phyloP scores from a whole-genome alignment of 2,113 vertebrate species.

The Phrynosoma platyrhinos region DNA sequence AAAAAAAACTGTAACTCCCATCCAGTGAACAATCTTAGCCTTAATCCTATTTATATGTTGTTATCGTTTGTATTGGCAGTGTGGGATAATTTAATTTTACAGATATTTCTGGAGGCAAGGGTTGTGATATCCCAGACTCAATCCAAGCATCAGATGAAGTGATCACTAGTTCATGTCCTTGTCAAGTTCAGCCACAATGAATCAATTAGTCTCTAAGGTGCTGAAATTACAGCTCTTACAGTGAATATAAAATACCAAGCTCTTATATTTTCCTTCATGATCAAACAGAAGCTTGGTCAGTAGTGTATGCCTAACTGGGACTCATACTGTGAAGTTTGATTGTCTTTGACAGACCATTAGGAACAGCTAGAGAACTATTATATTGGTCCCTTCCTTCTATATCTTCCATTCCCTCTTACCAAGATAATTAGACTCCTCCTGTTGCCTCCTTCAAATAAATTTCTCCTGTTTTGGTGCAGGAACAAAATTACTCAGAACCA shows the following conservation, averaged over 20 bases:
- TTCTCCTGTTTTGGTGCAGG: not conserved
- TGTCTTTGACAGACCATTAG: not conserved
- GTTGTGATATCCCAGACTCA: not conserved
- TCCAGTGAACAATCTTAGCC: not conserved
- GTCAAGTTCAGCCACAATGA: not conserved
- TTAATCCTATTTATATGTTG: not conserved
- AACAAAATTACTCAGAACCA: not conserved
- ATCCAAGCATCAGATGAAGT: not conserved
- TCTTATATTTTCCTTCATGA: not conserved
- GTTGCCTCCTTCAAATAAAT: not conserved
- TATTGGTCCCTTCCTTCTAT: fast-evolving
- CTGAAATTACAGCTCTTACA: not conserved
- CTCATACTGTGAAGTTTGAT: not conserved
- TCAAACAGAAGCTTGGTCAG: not conserved
- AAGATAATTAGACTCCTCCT: not conserved
- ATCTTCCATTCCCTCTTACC: fast-evolving
- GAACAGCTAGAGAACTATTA: not conserved
- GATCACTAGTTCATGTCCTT: not conserved
- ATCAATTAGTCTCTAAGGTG: not conserved
- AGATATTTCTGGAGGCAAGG: not conserved
- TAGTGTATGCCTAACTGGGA: not conserved
- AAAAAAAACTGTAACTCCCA: not conserved
- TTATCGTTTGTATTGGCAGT: not conserved
- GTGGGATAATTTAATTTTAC: not conserved
- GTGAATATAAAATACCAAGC: not conserved